Conservation (phyloP, 1,140 invertebrate species). For the Drosophila kurseongensis region DNA sequence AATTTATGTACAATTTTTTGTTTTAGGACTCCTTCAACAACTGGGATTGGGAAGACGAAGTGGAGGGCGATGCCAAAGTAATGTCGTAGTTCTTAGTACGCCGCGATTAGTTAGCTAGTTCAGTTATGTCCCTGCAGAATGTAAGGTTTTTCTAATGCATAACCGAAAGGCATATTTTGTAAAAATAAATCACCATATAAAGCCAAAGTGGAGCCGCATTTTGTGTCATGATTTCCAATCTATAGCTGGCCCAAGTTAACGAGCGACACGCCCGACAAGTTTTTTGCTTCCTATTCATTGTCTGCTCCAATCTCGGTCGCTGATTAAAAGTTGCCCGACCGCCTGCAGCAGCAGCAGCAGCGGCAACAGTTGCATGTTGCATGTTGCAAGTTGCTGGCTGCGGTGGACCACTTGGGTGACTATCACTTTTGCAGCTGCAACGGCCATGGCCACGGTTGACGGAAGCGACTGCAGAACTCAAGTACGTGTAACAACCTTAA, state of each 20-base stretch:
- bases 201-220: conserved; percentile 5
- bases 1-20: not conserved
- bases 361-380: conserved; percentile 11
- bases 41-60: conserved; percentile 77
- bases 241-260: conserved; percentile 15
- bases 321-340: conserved; percentile 70
- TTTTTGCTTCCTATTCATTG: conserved; percentile 39
- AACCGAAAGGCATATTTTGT: conserved; percentile 55
- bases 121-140: conserved; percentile 34
- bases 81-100: conserved; percentile 26
- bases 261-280: conserved; percentile 56
- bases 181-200: conserved; percentile 67
- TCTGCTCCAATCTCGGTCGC: conserved; percentile 44
- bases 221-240: conserved; percentile 15
- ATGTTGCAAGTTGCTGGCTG: conserved; percentile 1
- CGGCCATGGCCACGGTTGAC: conserved; percentile 55
- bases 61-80: conserved; percentile 34
- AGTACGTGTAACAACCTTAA: conserved; percentile 81
- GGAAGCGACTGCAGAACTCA: conserved; percentile 70
- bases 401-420: conserved; percentile 20
- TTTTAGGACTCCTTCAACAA: conserved; percentile 66
- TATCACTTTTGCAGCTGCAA: conserved; percentile 49
- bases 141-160: conserved; percentile 51
- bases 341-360: conserved; percentile 36
- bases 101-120: conserved; percentile 57